Evolutionary conservation across 2,113 vertebrate species (phyloP).

Genomic region (Vidua chalybeata): DNA sequence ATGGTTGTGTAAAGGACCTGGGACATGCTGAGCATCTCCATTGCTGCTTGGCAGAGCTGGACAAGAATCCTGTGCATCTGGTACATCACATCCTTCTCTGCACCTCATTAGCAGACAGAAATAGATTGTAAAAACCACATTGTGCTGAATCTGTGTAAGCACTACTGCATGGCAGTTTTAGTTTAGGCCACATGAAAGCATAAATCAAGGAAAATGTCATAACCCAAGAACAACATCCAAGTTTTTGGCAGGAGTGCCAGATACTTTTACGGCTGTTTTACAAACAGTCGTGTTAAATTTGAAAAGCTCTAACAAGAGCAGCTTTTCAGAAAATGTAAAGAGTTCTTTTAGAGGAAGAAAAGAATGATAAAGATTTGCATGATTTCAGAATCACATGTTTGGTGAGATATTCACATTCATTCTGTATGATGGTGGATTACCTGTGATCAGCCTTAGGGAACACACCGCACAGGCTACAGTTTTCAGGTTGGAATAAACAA

Average conservation of each 20-base stretch:
- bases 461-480: neutral
- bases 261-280: neutral
- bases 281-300: neutral
- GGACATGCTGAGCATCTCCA: neutral
- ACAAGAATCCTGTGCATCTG: neutral
- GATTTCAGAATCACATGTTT: neutral
- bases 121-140: neutral
- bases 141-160: neutral
- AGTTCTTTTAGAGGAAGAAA: neutral
- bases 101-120: neutral
- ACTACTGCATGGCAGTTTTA: neutral
- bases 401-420: neutral
- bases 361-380: neutral
- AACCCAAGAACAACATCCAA: neutral
- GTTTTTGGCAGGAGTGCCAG: neutral
- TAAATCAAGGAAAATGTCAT: neutral
- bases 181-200: neutral
- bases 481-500: neutral
- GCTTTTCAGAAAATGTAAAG: neutral
- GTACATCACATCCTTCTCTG: neutral
- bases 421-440: neutral
- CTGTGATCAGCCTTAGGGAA: neutral
- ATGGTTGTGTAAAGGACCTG: neutral
- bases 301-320: neutral
- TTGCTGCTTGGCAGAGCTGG: neutral